Base-by-base conservation (phyloP, 2,797 vertebrate species). In the Hypotaenidia okinawae region DNA sequence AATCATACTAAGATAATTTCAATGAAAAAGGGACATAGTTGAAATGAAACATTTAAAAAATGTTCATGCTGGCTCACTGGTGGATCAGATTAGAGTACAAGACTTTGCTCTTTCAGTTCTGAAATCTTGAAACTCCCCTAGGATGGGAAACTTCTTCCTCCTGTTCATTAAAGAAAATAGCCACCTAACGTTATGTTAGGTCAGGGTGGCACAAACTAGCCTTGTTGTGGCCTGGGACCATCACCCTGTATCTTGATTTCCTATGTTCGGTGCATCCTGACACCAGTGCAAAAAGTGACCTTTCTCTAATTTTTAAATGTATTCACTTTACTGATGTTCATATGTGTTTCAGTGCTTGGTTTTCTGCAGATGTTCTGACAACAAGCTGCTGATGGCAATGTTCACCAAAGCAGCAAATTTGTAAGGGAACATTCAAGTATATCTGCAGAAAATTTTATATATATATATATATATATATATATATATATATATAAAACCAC, bases 51-150 rank as follows among this genome's bases (percentile, higher is more conserved):
- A 62, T 72, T 86, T 28, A 5, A 74, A 84, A 90, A 82, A 41
- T 41, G 57, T 68, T 80, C 35, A 13, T 61, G 39, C 81, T 91
- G 57, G 30, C 27, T 93, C 66, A 86, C 62, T 76, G 47, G 73
- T 95, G 67, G 63, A 55, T 86, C 86, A n/a, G 13, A 88, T 86
- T 86, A n/a, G 13, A 88, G 69, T 84, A 95, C 91, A 94, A 94
- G 91, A 86, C 30, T 94, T 94, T 82, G 83, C 87, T 93, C 74
- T 95, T 91, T 91, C 0, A 2, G 21, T 81, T 95, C 62, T 79
- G 37, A 88, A 94, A 68, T 86, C 47, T 45, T 37, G 30, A 75
- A 70, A 89, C 6, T 94, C 80, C 63, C 55, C 7, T 35, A 66
- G 54, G 84, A 92, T 64, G 41, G 35, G 43, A 91, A 92, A 89